A percentile compares a stretch with the other conserved stretches of the same genome.
phyloP scores from a whole-genome alignment of 2,113 vertebrate genomes.

The Calyptommatus sinebrachiatus region DNA sequence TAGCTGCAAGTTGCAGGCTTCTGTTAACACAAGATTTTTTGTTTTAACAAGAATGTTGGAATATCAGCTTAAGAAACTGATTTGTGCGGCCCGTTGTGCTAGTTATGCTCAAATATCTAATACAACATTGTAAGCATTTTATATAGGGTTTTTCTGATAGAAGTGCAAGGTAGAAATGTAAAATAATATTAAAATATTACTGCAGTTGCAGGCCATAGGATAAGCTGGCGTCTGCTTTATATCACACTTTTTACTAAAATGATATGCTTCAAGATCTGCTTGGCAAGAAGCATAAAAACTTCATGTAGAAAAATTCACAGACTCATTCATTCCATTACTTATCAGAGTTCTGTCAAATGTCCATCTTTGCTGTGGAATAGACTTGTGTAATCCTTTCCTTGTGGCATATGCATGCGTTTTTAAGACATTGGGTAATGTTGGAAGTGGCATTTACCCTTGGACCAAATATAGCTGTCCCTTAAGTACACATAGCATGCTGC shows the following conservation, averaged over 20 bases:
- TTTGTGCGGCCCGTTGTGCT: constrained; percentile 41
- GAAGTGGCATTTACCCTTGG: constrained; percentile 45
- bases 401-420: constrained; percentile 32
- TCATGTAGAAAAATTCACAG: constrained; percentile 21
- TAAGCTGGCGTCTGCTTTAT: constrained; percentile 27
- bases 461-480: neutral
- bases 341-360: constrained; percentile 11
- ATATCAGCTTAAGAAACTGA: constrained; percentile 39
- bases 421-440: constrained; percentile 11
- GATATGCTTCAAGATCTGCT: neutral
- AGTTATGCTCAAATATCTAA: constrained; percentile 50
- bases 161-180: neutral
- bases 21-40: neutral
- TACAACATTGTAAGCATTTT: constrained; percentile 18
- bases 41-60: constrained; percentile 14
- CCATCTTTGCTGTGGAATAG: constrained; percentile 18
- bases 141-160: constrained; percentile 22
- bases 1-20: neutral
- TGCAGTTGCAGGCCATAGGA: constrained; percentile 57
- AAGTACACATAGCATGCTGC: constrained; percentile 39
- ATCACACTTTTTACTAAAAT: neutral
- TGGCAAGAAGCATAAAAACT: constrained; percentile 6
- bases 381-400: constrained; percentile 16
- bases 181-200: constrained; percentile 24
- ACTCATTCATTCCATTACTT: constrained; percentile 10